Percentiles rank a stretch among this genome's conserved stretches.
Evolutionary conservation across 37 sponge, comb jelly and placozoan species (phyloP).

Genomic region (Agelas oroides): DNA sequence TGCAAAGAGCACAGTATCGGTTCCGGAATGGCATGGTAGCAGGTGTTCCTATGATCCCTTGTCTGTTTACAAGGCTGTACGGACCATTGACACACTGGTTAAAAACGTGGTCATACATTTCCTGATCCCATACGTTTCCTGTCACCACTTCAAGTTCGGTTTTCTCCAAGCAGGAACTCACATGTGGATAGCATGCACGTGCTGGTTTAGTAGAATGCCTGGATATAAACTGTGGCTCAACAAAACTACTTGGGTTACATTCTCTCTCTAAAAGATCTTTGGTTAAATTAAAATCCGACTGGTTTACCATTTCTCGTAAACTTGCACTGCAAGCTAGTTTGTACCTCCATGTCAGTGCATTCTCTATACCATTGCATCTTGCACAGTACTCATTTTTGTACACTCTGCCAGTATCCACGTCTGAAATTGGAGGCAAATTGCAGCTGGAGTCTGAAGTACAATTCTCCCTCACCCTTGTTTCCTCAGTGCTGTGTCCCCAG

Average conservation of each 20-base stretch:
- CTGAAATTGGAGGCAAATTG: conserved; percentile 41
- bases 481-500: conserved; percentile 9
- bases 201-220: no score
- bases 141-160: not conserved
- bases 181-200: conserved; percentile 2
- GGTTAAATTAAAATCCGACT: not conserved
- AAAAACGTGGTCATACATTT: conserved; percentile 4
- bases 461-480: not conserved
- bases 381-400: conserved; percentile 68
- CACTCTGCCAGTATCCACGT: conserved; percentile 31
- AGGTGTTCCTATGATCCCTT: no score
- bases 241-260: not conserved
- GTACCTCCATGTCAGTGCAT: conserved; percentile 6
- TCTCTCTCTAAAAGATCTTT: not conserved
- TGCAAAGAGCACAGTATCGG: conserved; percentile 12
- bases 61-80: not conserved
- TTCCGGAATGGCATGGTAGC: conserved; percentile 1
- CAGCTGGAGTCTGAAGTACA: not conserved
- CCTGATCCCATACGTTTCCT: not conserved
- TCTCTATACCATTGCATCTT: conserved; percentile 26
- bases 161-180: not conserved
- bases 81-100: conserved; percentile 4
- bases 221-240: no score
- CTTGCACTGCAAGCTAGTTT: conserved; percentile 9
- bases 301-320: not conserved